A percentile compares a stretch with the other conserved stretches of the same genome.
These are phyloP conservation scores for Apotomis betuletana DNA, from an alignment of 2,888 invertebrate genomes.

Conservation along the genomic window DNA sequence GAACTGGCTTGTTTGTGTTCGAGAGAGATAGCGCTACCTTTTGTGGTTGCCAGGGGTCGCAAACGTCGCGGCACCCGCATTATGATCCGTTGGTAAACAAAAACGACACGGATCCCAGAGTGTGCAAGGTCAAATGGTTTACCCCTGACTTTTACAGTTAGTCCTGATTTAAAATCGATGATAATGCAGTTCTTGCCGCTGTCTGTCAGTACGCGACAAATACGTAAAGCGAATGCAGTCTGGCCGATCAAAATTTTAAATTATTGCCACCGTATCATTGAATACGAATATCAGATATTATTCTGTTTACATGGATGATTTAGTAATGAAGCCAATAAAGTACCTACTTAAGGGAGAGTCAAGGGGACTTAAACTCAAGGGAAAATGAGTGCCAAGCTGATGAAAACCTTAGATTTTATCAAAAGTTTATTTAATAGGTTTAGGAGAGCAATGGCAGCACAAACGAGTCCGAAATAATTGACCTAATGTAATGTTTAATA, in stretches of 20 bases:
- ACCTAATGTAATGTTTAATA: too few species aligned
- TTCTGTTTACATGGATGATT: constrained; percentile 4
- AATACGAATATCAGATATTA: constrained; percentile 32
- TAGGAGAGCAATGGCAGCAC: too few species aligned
- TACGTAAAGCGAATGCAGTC: constrained; percentile 38
- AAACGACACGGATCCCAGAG: constrained; percentile 56
- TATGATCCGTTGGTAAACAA: constrained; percentile 36
- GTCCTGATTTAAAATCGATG: constrained; percentile 70
- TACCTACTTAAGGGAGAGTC: not conserved
- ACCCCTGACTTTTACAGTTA: constrained; percentile 59
- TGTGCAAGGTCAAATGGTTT: constrained; percentile 71
- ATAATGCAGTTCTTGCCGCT: constrained; percentile 55
- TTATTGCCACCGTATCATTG: constrained; percentile 17
- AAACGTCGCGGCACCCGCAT: not conserved
- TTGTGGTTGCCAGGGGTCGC: constrained; percentile 5
- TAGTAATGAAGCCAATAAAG: constrained; percentile 28
- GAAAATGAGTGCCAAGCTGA: not conserved
- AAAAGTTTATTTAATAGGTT: too few species aligned
- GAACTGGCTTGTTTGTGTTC: constrained; percentile 6
- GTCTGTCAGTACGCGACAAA: constrained; percentile 50
- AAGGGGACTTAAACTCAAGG: not conserved
- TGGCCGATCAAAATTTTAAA: constrained; percentile 37
- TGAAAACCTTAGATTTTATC: not conserved
- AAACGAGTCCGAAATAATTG: too few species aligned
- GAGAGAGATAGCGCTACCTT: constrained; percentile 2